These are phyloP conservation scores for Trichechus manatus DNA, from an alignment of 2,113 vertebrate species.

Conservation along the genomic window DNA sequence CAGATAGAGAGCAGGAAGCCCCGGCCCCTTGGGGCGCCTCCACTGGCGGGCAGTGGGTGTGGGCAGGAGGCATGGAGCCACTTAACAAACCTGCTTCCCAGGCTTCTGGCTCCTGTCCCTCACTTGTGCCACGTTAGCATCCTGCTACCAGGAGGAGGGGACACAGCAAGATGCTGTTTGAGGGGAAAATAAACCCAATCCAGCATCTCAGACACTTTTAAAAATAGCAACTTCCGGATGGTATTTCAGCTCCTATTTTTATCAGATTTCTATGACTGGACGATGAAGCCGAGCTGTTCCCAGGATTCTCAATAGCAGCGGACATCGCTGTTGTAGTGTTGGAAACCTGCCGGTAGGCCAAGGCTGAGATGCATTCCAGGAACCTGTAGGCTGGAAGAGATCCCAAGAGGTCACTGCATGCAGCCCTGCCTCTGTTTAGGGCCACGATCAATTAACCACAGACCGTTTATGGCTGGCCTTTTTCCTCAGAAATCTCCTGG, in stretches of 20 bases:
- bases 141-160: slow-evolving; percentile 65
- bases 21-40: not conserved
- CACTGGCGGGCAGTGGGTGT: slow-evolving; percentile 1
- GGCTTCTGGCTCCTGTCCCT: slow-evolving; percentile 57
- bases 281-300: slow-evolving; percentile 54
- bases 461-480: not conserved
- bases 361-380: slow-evolving; percentile 56
- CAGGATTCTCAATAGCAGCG: slow-evolving; percentile 74
- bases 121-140: slow-evolving; percentile 68
- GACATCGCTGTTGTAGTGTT: slow-evolving; percentile 35
- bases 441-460: not conserved
- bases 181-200: slow-evolving; percentile 74
- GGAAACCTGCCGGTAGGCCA: slow-evolving; percentile 18
- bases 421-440: not conserved
- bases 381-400: not conserved
- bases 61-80: not conserved
- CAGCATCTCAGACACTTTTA: slow-evolving; percentile 75
- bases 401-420: not conserved
- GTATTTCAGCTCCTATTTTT: slow-evolving; percentile 82
- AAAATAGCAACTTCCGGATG: slow-evolving; percentile 80
- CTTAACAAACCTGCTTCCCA: slow-evolving; percentile 47
- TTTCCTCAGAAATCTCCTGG: not conserved
- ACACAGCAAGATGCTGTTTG: slow-evolving; percentile 55
- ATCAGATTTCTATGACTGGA: slow-evolving; percentile 79
- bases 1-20: not conserved